phyloP scores from a whole-genome alignment of 2,113 vertebrate genomes.

The Meles meles region DNA sequence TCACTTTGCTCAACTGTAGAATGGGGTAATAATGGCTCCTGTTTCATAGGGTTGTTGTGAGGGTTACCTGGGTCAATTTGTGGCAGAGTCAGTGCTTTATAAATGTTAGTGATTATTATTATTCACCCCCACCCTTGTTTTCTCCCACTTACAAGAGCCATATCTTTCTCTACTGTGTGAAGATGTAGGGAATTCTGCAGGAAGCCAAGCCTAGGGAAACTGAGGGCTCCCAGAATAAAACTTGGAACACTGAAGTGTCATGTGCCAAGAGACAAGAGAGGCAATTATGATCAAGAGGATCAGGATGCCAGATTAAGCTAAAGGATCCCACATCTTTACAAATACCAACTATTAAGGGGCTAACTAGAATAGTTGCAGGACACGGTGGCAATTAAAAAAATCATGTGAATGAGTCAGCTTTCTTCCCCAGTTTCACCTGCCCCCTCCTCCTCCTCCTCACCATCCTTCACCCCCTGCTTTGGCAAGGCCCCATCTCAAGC shows the following conservation, averaged over 20 bases:
- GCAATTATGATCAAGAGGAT: neutral
- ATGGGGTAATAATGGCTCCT: neutral
- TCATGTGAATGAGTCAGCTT: neutral
- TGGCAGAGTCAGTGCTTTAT: neutral
- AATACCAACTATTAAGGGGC: neutral
- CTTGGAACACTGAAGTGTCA: neutral
- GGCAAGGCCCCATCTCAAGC: neutral
- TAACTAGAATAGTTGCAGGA: neutral
- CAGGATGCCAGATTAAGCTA: neutral
- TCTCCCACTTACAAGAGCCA: neutral
- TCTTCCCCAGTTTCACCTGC: neutral
- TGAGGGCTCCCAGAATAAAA: neutral
- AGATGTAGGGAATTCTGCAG: neutral
- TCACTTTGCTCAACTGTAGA: neutral
- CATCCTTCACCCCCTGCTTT: neutral
- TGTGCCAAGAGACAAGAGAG: constrained; percentile 12
- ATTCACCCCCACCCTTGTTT: neutral
- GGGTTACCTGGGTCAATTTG: neutral
- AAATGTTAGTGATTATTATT: neutral
- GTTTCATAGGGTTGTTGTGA: neutral
- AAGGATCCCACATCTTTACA: neutral
- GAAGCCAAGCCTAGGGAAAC: neutral
- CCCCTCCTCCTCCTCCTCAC: neutral
- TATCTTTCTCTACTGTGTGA: neutral
- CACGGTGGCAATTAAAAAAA: neutral